Percentiles rank a stretch among this genome's conserved stretches.
phyloP scores from a whole-genome alignment of 2,113 vertebrate species.

The Salvelinus fontinalis region DNA sequence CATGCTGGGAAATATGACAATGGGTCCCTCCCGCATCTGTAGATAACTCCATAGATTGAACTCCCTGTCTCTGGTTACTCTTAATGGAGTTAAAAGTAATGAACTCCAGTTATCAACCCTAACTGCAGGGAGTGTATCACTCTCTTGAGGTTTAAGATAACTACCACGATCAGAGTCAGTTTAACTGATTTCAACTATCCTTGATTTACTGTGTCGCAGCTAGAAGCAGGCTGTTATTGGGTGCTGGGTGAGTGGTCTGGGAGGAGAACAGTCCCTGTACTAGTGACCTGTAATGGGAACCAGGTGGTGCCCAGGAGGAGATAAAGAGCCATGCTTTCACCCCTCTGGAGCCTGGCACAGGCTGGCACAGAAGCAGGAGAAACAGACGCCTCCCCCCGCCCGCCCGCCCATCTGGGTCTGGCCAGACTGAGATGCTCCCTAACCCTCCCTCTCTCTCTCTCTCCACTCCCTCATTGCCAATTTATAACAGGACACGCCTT shows the following conservation, averaged over 20 bases:
- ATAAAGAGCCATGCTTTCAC: slow-evolving; percentile 62
- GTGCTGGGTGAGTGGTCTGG: slow-evolving; percentile 19
- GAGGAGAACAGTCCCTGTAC: slow-evolving; percentile 32
- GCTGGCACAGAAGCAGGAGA: slow-evolving; percentile 53
- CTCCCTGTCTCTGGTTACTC: no score
- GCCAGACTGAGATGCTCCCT: slow-evolving; percentile 23
- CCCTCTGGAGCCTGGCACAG: slow-evolving; percentile 61
- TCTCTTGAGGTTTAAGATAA: no score
- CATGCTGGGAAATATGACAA: no score
- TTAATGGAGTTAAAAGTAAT: no score
- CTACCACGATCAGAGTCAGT: no score
- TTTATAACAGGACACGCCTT: slow-evolving; percentile 48
- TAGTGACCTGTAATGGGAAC: slow-evolving; percentile 55
- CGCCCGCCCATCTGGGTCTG: slow-evolving; percentile 17
- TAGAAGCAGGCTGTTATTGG: background rate
- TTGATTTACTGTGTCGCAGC: no score
- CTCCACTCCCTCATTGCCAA: slow-evolving; percentile 40
- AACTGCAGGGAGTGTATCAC: no score
- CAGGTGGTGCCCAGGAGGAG: slow-evolving; percentile 69
- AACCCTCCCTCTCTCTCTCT: slow-evolving; percentile 14
- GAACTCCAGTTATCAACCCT: no score
- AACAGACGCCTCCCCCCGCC: slow-evolving; percentile 43
- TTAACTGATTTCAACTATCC: no score
- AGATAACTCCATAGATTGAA: no score
- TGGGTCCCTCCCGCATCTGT: no score